These are phyloP conservation scores for Gastrophryne carolinensis DNA, from an alignment of 2,797 vertebrate genomes.

Conservation along the genomic window DNA sequence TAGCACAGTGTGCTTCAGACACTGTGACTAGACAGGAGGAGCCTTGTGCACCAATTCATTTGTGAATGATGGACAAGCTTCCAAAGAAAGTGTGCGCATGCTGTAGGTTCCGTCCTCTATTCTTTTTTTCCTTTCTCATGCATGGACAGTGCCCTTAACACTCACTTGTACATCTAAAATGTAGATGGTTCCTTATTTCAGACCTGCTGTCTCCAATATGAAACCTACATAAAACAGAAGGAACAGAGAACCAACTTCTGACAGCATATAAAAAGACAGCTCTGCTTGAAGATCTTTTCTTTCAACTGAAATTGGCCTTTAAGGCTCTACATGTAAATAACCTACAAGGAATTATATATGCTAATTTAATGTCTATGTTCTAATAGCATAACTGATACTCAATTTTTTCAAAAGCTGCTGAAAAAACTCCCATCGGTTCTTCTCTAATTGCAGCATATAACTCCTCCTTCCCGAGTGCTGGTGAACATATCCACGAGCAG, in stretches of 20 bases:
- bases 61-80: too few relatives aligned
- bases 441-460: conserved; percentile 4
- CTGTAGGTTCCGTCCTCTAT: too few relatives aligned
- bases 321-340: background rate
- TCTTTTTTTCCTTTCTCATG: too few relatives aligned
- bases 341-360: background rate
- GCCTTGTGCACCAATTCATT: too few relatives aligned
- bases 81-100: too few relatives aligned
- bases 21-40: too few relatives aligned
- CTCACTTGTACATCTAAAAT: too few relatives aligned
- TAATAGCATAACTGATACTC: background rate
- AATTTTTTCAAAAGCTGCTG: background rate
- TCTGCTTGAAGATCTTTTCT: background rate
- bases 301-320: background rate
- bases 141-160: too few relatives aligned
- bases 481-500: background rate
- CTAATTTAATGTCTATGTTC: background rate
- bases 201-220: too few relatives aligned
- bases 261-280: background rate
- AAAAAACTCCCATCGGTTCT: background rate
- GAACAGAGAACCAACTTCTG: background rate
- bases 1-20: too few relatives aligned
- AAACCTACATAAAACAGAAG: too few relatives aligned
- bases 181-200: too few relatives aligned
- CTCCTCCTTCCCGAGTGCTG: background rate